A percentile compares a stretch with the other conserved stretches of the same genome.
These are phyloP conservation scores for Venusia cambrica DNA, from an alignment of 2,888 invertebrate genomes.

Conservation along the genomic window DNA sequence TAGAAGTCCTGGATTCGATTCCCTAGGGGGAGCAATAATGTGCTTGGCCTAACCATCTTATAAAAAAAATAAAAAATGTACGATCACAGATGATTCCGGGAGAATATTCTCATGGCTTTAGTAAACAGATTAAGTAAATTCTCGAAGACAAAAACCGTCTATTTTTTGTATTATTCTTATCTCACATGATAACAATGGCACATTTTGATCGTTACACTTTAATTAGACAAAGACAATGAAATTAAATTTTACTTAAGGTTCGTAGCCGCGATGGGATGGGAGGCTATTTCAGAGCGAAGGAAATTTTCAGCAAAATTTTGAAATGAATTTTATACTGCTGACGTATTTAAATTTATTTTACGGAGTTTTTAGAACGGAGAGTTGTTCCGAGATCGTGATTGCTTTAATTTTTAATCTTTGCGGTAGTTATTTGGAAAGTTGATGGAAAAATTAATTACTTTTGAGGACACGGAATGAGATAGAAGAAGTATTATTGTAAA, in stretches of 20 bases:
- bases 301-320: conserved; percentile 35
- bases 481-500: too few relatives aligned
- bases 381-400: conserved; percentile 12
- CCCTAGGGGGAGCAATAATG: too few relatives aligned
- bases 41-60: too few relatives aligned
- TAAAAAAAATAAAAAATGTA: too few relatives aligned
- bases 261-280: conserved; percentile 24
- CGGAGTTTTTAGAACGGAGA: conserved; percentile 15
- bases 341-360: conserved; percentile 22
- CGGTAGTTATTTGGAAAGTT: conserved; percentile 1
- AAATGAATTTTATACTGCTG: conserved; percentile 30
- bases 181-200: conserved; percentile 32
- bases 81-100: too few relatives aligned
- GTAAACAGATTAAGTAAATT: too few relatives aligned
- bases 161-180: too few relatives aligned
- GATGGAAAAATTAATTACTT: not conserved
- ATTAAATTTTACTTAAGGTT: conserved; percentile 46
- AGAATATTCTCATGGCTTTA: too few relatives aligned
- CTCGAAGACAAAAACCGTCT: too few relatives aligned
- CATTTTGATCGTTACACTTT: conserved; percentile 51
- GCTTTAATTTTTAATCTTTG: conserved; percentile 12
- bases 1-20: too few relatives aligned
- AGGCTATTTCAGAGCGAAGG: conserved; percentile 15
- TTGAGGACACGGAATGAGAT: not conserved
- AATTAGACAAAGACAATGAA: conserved; percentile 48